These are phyloP conservation scores for Anagrus nilaparvatae DNA, from an alignment of 1,140 invertebrate genomes.

Conservation along the genomic window DNA sequence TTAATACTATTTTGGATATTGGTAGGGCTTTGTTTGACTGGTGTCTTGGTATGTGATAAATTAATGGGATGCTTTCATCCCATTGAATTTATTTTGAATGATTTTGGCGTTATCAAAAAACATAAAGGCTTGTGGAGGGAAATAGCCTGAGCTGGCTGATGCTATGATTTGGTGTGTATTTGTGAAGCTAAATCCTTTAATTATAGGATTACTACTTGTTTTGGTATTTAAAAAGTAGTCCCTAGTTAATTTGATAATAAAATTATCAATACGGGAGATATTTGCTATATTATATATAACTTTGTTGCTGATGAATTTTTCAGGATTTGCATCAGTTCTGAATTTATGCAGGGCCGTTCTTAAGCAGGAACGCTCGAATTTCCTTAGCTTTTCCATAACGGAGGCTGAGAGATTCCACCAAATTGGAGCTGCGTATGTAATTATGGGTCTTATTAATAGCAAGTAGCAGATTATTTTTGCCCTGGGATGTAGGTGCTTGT, in stretches of 20 bases:
- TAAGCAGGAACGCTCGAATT: constrained; percentile 2
- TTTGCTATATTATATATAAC: constrained; percentile 16
- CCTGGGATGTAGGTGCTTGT: not conserved
- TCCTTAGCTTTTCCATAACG: constrained; percentile 9
- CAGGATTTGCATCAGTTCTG: constrained; percentile 11
- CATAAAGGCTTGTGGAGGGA: constrained; percentile 1
- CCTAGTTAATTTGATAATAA: constrained; percentile 17
- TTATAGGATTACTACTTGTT: not conserved
- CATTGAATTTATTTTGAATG: constrained; percentile 5
- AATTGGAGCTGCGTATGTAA: constrained; percentile 4
- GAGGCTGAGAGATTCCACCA: constrained; percentile 11
- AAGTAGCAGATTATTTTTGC: constrained; percentile 7
- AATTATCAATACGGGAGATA: constrained; percentile 19
- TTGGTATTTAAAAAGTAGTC: not conserved
- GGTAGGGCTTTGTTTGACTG: too few relatives aligned
- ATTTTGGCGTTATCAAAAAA: not conserved
- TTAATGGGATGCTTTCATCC: constrained; percentile 2
- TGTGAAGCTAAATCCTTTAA: not conserved
- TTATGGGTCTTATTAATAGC: constrained; percentile 6
- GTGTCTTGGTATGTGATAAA: too few relatives aligned
- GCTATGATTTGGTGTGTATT: not conserved
- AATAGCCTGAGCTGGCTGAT: not conserved
- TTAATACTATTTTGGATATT: too few relatives aligned
- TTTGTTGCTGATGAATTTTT: constrained; percentile 13
- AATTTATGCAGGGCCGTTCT: constrained; percentile 1